Evolutionary conservation across 2,888 invertebrate genomes (phyloP).

Genomic region (Aspidiotus rigidus): DNA sequence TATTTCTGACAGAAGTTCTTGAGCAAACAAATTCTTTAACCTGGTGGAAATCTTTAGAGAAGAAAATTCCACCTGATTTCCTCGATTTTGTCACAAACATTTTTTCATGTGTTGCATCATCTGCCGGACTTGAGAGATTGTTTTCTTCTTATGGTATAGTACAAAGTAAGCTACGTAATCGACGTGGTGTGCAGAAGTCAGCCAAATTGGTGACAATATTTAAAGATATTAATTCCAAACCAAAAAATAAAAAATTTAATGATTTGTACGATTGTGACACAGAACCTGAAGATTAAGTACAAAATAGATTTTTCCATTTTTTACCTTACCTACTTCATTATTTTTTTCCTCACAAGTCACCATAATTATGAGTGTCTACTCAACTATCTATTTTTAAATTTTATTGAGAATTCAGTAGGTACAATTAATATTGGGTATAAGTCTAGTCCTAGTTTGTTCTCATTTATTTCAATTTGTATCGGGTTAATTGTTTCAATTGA

Average conservation of each 20-base stretch:
- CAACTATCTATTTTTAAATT: too few relatives aligned
- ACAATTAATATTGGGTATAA: too few relatives aligned
- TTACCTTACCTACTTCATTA: not conserved
- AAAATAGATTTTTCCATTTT: not conserved
- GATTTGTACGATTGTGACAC: not conserved
- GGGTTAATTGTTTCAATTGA: too few relatives aligned
- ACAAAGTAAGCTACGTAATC: not conserved
- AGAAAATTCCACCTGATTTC: not conserved
- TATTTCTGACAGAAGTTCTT: not conserved
- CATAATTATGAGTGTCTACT: too few relatives aligned
- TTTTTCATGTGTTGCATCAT: not conserved
- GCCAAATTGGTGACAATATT: not conserved
- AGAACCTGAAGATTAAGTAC: not conserved
- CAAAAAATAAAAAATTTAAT: not conserved
- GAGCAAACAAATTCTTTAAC: slow-evolving; percentile 1
- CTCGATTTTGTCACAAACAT: slow-evolving; percentile 4
- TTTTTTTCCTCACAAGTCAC: too few relatives aligned
- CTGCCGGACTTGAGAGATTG: not conserved
- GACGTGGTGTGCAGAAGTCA: not conserved
- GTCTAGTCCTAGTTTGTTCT: too few relatives aligned
- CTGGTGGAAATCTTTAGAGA: not conserved
- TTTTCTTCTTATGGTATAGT: not conserved
- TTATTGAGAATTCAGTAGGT: too few relatives aligned
- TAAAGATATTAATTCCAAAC: not conserved
- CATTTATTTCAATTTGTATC: too few relatives aligned